A percentile compares a stretch with the other conserved stretches of the same genome.
Evolutionary conservation across 2,797 vertebrate genomes (phyloP).

Genomic region (Streptopelia turtur): DNA sequence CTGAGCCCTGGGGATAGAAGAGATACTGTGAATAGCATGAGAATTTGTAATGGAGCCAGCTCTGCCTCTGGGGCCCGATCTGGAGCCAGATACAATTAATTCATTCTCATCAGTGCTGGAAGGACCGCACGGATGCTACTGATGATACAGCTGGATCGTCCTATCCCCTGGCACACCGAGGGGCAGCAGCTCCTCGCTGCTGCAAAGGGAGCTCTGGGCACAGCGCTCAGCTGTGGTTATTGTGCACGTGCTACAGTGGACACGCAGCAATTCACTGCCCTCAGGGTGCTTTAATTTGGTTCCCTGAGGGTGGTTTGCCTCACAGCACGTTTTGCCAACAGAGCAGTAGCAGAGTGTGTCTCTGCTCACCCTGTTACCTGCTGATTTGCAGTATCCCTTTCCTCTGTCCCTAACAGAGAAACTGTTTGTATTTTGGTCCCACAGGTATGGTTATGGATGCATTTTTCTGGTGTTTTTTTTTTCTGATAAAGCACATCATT

Average conservation of each 20-base stretch:
- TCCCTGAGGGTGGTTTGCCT: neutral
- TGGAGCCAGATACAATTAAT: neutral
- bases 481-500: neutral
- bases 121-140: neutral
- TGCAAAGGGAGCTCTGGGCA: neutral
- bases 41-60: neutral
- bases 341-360: neutral
- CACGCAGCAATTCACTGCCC: neutral
- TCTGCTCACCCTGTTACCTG: neutral
- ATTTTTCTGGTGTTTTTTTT: neutral
- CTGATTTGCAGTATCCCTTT: neutral
- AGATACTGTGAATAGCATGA: neutral
- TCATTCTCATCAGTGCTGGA: neutral
- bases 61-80: neutral
- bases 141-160: neutral
- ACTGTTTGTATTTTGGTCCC: neutral
- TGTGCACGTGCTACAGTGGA: neutral
- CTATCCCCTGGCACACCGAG: neutral
- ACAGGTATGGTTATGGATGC: neutral
- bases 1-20: neutral
- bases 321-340: neutral
- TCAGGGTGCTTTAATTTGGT: neutral
- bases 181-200: accelerated
- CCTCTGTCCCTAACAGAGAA: neutral
- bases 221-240: neutral